phyloP scores from a whole-genome alignment of 2,888 invertebrate genomes.

The Thymelicus lineola region DNA sequence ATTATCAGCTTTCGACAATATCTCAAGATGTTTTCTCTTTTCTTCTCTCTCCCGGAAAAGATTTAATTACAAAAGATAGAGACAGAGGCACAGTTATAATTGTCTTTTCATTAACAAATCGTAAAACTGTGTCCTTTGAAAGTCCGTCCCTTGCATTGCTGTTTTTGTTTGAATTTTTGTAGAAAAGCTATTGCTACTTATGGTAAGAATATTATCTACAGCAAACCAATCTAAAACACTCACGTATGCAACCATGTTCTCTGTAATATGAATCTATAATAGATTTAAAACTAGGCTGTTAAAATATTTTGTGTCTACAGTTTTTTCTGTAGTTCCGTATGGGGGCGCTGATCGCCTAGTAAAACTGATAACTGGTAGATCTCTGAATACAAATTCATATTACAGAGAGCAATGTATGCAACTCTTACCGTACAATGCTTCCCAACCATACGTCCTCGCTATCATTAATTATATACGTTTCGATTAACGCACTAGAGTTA shows the following conservation, averaged over 20 bases:
- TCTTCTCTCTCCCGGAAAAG: too few relatives aligned
- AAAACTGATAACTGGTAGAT: too few relatives aligned
- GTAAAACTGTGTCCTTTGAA: conserved; percentile 9
- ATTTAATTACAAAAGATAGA: background rate
- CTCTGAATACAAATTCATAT: too few relatives aligned
- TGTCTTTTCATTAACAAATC: background rate
- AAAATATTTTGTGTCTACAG: background rate
- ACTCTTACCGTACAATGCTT: background rate
- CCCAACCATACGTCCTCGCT: background rate
- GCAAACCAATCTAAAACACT: background rate
- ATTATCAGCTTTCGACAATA: too few relatives aligned
- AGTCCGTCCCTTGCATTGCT: conserved; percentile 9
- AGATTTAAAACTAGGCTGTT: too few relatives aligned
- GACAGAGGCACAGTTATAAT: background rate
- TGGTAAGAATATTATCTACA: background rate
- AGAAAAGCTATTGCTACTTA: background rate
- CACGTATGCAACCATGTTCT: too few relatives aligned
- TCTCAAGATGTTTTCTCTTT: too few relatives aligned
- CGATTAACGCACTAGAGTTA: conserved; percentile 19
- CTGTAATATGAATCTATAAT: too few relatives aligned
- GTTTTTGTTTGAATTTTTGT: background rate
- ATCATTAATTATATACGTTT: conserved; percentile 8
- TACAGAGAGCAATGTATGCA: background rate
- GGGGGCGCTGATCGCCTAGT: background rate
- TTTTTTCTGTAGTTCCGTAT: background rate